Evolutionary conservation across 2,888 invertebrate genomes (phyloP).

Genomic region (Stomorhina lunata): DNA sequence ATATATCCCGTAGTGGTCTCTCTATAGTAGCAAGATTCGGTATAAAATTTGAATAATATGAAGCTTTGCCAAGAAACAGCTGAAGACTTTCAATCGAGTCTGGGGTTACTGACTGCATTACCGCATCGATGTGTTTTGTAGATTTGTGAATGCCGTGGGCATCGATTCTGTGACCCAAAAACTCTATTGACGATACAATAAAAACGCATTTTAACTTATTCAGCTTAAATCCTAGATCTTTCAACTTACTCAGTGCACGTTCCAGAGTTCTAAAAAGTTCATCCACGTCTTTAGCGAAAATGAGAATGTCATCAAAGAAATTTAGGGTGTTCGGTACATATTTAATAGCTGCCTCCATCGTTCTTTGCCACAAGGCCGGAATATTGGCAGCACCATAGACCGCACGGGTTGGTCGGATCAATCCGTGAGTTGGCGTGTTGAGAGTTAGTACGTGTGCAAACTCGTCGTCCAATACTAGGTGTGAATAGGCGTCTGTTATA

Average conservation of each 20-base stretch:
- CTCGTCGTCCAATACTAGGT: slow-evolving; percentile 47
- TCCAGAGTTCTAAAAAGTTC: slow-evolving; percentile 18
- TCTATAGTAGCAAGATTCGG: too few relatives aligned
- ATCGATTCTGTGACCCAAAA: slow-evolving; percentile 51
- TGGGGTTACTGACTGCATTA: slow-evolving; percentile 34
- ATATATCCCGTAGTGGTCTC: background rate
- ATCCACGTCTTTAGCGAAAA: slow-evolving; percentile 49
- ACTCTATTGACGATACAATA: slow-evolving; percentile 28
- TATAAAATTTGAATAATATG: too few relatives aligned
- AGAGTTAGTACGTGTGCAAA: slow-evolving; percentile 10
- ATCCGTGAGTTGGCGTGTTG: background rate
- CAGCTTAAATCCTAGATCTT: slow-evolving; percentile 28
- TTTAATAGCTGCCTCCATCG: slow-evolving; percentile 41
- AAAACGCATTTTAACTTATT: slow-evolving; percentile 51
- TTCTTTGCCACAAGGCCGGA: slow-evolving; percentile 52
- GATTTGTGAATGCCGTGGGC: slow-evolving; percentile 45
- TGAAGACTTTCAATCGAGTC: background rate
- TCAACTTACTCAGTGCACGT: background rate
- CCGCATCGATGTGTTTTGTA: slow-evolving; percentile 49
- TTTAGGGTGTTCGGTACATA: slow-evolving; percentile 26
- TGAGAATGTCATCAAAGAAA: slow-evolving; percentile 51
- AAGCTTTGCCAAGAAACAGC: slow-evolving; percentile 27
- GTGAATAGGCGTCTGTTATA: slow-evolving; percentile 53
- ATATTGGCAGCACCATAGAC: slow-evolving; percentile 45
- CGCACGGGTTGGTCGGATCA: background rate